Percentiles rank a stretch among this genome's conserved stretches.
These are phyloP conservation scores for Petroica traversi DNA, from an alignment of 2,113 vertebrate genomes.

Conservation along the genomic window DNA sequence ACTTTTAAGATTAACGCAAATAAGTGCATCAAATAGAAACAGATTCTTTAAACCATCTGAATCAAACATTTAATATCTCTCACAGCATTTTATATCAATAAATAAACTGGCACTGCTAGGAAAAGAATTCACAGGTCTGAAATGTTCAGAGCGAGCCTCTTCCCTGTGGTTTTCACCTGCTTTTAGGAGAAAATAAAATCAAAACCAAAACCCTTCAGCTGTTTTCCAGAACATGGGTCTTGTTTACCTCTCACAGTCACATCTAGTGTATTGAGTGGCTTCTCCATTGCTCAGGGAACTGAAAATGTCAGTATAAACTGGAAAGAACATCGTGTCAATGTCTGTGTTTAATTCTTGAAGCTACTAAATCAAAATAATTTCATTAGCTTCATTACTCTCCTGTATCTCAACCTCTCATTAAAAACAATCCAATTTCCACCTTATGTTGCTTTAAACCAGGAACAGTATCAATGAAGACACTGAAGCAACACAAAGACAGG, in stretches of 20 bases:
- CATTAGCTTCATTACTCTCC: background rate
- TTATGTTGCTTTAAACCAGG: background rate
- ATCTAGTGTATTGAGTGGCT: background rate
- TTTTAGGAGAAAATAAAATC: background rate
- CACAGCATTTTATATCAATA: background rate
- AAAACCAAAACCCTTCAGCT: background rate
- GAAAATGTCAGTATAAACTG: background rate
- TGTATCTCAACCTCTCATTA: background rate
- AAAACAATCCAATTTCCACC: background rate
- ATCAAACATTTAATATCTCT: background rate
- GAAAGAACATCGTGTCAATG: background rate
- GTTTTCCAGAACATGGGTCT: background rate
- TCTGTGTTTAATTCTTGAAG: background rate
- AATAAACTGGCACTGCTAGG: background rate
- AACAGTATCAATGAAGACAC: background rate
- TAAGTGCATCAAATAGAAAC: background rate
- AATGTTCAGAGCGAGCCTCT: background rate
- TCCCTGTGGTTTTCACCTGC: background rate
- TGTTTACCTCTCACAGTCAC: background rate
- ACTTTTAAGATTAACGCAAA: background rate
- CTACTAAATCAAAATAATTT: slow-evolving; percentile 4
- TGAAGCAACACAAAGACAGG: background rate
- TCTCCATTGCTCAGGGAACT: background rate
- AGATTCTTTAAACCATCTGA: background rate
- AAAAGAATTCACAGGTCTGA: background rate